Evolutionary conservation across 1,140 invertebrate genomes (phyloP).

Genomic region (Diorhabda carinulata): DNA sequence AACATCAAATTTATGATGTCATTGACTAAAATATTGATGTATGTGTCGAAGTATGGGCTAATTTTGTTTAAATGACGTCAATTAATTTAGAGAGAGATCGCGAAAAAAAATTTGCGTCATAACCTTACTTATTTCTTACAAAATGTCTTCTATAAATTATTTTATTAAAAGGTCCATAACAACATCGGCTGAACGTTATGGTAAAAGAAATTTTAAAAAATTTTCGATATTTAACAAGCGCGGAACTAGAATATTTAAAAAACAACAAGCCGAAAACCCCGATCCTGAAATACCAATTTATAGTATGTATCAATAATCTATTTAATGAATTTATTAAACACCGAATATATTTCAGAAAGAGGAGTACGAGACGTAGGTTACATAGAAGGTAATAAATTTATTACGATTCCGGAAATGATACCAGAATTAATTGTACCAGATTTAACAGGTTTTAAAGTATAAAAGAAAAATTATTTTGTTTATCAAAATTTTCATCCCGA

Average conservation of each 20-base stretch:
- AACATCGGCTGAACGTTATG: constrained; percentile 54
- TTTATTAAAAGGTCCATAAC: constrained; percentile 54
- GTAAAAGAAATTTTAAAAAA: constrained; percentile 77
- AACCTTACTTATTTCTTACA: not conserved
- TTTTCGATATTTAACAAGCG: constrained; percentile 69
- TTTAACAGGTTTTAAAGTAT: constrained; percentile 66
- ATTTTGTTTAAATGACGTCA: too few species aligned
- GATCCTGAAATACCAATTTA: constrained; percentile 61
- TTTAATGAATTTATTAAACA: constrained; percentile 12
- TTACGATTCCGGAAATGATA: constrained; percentile 80
- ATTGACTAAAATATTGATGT: too few species aligned
- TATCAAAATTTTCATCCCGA: not conserved
- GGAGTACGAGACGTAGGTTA: constrained; percentile 64
- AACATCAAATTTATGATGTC: too few species aligned
- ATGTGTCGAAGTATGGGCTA: too few species aligned
- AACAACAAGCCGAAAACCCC: constrained; percentile 53
- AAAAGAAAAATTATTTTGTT: not conserved
- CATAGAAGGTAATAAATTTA: constrained; percentile 54
- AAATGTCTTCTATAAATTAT: constrained; percentile 36
- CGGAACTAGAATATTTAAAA: constrained; percentile 63
- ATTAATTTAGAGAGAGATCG: not conserved
- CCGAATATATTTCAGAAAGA: constrained; percentile 51
- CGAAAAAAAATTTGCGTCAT: not conserved
- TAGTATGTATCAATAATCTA: constrained; percentile 48
- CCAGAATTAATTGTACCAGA: constrained; percentile 91